Conservation (phyloP, 2,888 invertebrate genomes). For the Frankliniella fusca region DNA sequence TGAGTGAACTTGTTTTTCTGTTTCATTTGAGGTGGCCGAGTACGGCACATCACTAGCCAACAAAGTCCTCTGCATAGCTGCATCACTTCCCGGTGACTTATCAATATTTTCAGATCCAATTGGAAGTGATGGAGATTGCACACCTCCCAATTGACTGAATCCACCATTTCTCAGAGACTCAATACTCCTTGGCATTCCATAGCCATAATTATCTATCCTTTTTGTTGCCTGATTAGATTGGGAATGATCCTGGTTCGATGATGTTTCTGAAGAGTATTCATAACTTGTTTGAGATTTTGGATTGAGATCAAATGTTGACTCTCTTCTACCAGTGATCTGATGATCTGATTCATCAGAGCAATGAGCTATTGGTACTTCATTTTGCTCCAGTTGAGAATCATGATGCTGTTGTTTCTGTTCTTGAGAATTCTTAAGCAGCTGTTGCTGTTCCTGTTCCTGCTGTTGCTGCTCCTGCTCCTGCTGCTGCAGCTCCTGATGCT, state of each 20-base stretch:
- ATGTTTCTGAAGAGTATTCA: background rate
- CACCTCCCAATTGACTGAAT: background rate
- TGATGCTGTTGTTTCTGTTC: background rate
- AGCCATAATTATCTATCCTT: no score
- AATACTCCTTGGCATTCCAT: no score
- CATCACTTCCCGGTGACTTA: background rate
- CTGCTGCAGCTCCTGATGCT: conserved; percentile 32
- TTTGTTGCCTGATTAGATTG: background rate
- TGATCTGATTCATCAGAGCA: background rate
- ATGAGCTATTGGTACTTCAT: background rate
- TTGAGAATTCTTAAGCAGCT: background rate
- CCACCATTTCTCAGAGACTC: background rate
- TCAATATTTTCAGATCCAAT: background rate
- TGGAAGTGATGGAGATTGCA: background rate
- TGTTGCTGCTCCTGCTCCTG: conserved; percentile 33
- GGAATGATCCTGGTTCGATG: background rate
- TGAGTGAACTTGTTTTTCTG: background rate
- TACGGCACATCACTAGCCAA: background rate
- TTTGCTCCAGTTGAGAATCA: background rate
- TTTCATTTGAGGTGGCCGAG: background rate
- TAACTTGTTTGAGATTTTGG: background rate
- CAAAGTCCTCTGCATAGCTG: background rate
- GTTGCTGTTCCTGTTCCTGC: background rate
- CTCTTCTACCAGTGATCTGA: background rate
- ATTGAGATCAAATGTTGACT: background rate